phyloP scores from a whole-genome alignment of 35 echinoderm and acorn worm species.

The Lytechinus variegatus region DNA sequence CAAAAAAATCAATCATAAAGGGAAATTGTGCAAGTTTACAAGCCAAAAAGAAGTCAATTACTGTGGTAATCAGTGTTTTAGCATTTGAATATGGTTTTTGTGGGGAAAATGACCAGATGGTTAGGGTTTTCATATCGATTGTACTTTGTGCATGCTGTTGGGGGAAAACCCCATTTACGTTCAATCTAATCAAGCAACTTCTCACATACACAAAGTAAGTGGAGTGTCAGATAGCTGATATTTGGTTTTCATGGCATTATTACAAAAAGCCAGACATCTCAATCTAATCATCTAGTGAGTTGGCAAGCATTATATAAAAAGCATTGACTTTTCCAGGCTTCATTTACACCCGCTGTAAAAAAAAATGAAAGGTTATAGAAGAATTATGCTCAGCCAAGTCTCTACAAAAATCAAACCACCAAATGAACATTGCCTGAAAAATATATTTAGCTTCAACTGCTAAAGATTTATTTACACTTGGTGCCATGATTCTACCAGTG shows the following conservation, averaged over 20 bases:
- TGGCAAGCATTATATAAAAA: too few species aligned
- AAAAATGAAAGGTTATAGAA: too few species aligned
- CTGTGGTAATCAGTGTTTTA: not conserved
- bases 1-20: too few species aligned
- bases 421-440: too few species aligned
- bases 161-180: not conserved
- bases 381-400: too few species aligned
- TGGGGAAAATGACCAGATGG: not conserved
- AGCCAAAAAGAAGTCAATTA: not conserved
- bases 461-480: too few species aligned
- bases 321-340: too few species aligned
- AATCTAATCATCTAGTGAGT: too few species aligned
- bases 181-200: not conserved
- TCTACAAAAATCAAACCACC: too few species aligned
- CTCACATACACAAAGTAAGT: not conserved
- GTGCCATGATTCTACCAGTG: too few species aligned
- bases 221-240: not conserved
- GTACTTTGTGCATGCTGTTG: not conserved
- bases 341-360: too few species aligned
- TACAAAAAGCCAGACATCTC: not conserved
- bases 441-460: too few species aligned
- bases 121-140: not conserved
- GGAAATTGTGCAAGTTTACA: not conserved
- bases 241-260: not conserved
- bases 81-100: not conserved